Percentiles rank a stretch among this genome's conserved stretches.
These are phyloP conservation scores for Xylota segnis DNA, from an alignment of 2,888 invertebrate genomes.

Conservation along the genomic window DNA sequence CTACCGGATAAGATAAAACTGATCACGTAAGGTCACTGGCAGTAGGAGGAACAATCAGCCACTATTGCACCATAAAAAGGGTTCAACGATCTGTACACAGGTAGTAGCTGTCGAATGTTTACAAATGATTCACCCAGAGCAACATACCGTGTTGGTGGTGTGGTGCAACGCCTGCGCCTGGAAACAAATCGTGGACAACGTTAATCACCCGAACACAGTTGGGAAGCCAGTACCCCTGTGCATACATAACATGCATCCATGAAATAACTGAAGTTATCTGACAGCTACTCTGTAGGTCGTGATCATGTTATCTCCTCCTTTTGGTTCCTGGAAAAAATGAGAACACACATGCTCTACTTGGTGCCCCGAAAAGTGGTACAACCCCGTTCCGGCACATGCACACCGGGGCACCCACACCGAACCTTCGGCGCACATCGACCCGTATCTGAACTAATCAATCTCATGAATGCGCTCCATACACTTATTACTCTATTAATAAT, in stretches of 20 bases:
- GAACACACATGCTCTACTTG: slow-evolving; percentile 13
- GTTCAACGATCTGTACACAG: slow-evolving; percentile 65
- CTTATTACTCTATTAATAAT: slow-evolving; percentile 76
- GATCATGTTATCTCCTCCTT: slow-evolving; percentile 66
- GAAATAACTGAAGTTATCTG: slow-evolving; percentile 52
- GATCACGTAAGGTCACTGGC: slow-evolving; percentile 41
- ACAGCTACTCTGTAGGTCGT: slow-evolving; percentile 72
- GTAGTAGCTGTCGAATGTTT: slow-evolving; percentile 67
- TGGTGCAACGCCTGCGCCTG: slow-evolving; percentile 25
- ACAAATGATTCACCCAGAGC: slow-evolving; percentile 73
- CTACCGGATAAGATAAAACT: slow-evolving; percentile 57
- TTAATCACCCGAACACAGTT: slow-evolving; percentile 60
- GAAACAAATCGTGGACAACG: slow-evolving; percentile 59
- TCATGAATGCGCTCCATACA: slow-evolving; percentile 61
- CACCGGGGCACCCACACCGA: slow-evolving; percentile 59
- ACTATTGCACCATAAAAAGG: slow-evolving; percentile 41
- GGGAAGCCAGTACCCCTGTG: neutral
- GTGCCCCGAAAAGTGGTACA: slow-evolving; percentile 38
- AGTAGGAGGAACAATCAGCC: neutral
- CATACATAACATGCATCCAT: slow-evolving; percentile 35
- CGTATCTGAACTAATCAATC: slow-evolving; percentile 74
- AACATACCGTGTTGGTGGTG: slow-evolving; percentile 48
- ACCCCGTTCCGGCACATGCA: slow-evolving; percentile 51
- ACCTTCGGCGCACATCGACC: slow-evolving; percentile 16
- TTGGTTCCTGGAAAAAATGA: slow-evolving; percentile 57